phyloP scores from a whole-genome alignment of 2,113 vertebrate genomes.

The Phyllostomus discolor region DNA sequence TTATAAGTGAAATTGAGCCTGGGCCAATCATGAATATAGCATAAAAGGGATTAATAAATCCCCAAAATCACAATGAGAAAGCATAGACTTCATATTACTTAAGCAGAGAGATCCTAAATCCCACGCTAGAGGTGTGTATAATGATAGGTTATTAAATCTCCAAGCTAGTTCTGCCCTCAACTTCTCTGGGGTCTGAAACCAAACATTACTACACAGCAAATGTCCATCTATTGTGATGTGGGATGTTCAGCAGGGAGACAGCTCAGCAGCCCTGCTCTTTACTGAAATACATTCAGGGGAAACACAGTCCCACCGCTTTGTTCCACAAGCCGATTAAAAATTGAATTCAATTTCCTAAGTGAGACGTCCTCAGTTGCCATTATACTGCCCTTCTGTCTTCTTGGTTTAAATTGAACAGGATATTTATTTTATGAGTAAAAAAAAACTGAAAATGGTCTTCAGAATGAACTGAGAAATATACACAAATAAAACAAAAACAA shows the following conservation, averaged over 20 bases:
- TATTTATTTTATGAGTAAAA: slow-evolving; percentile 12
- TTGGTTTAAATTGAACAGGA: not conserved
- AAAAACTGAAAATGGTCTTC: not conserved
- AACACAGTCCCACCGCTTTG: not conserved
- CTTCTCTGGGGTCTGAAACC: slow-evolving; percentile 41
- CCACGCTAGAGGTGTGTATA: slow-evolving; percentile 44
- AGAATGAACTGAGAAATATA: not conserved
- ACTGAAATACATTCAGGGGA: not conserved
- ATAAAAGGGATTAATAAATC: slow-evolving; percentile 61
- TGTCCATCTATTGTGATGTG: not conserved
- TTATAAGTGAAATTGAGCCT: slow-evolving; percentile 52
- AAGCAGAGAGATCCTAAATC: slow-evolving; percentile 50
- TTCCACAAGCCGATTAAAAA: slow-evolving; percentile 6
- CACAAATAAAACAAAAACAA: slow-evolving; percentile 3
- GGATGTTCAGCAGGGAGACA: not conserved
- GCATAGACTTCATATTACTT: slow-evolving; percentile 51
- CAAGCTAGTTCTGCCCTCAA: not conserved
- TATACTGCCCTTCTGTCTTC: not conserved
- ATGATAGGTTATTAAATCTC: slow-evolving; percentile 67
- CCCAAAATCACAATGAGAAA: slow-evolving; percentile 57
- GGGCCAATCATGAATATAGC: slow-evolving; percentile 18
- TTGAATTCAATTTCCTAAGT: slow-evolving; percentile 31
- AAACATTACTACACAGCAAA: slow-evolving; percentile 54
- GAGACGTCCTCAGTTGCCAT: not conserved
- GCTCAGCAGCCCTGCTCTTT: not conserved